These are phyloP conservation scores for Sitta carolinensis DNA, from an alignment of 2,797 vertebrate genomes.

Conservation along the genomic window DNA sequence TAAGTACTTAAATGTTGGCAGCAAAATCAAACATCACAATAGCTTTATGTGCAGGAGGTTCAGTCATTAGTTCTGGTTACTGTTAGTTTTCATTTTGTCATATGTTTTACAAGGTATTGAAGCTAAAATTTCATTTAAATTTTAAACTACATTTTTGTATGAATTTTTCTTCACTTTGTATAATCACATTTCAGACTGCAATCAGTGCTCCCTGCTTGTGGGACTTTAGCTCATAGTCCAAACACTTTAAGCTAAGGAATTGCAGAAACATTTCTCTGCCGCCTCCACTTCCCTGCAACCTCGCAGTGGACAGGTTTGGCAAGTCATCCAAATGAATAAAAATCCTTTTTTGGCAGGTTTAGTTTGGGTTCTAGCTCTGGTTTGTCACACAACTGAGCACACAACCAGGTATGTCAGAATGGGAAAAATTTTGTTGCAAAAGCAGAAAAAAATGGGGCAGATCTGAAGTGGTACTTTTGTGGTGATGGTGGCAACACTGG, in stretches of 20 bases:
- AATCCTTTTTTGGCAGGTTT: background rate
- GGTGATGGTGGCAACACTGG: background rate
- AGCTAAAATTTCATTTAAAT: background rate
- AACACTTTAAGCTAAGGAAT: background rate
- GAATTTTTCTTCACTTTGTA: background rate
- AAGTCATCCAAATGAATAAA: background rate
- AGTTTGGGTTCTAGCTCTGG: background rate
- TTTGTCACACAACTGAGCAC: fast-evolving
- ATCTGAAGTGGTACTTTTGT: background rate
- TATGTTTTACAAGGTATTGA: background rate
- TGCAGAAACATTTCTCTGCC: background rate
- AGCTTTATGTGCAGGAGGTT: background rate
- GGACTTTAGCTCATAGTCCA: background rate
- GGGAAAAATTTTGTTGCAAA: background rate
- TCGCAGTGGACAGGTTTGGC: fast-evolving
- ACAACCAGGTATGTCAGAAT: background rate
- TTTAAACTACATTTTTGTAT: background rate
- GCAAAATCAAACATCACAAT: background rate
- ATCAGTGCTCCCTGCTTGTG: fast-evolving
- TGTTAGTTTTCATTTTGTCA: background rate
- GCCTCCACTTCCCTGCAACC: fast-evolving
- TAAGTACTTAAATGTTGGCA: background rate
- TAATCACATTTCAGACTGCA: background rate
- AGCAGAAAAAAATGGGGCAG: background rate
- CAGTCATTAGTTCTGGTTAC: background rate